Percentiles rank a stretch among this genome's conserved stretches.
Evolutionary conservation across 2,888 invertebrate species (phyloP).

Genomic region (Lingula anatina): DNA sequence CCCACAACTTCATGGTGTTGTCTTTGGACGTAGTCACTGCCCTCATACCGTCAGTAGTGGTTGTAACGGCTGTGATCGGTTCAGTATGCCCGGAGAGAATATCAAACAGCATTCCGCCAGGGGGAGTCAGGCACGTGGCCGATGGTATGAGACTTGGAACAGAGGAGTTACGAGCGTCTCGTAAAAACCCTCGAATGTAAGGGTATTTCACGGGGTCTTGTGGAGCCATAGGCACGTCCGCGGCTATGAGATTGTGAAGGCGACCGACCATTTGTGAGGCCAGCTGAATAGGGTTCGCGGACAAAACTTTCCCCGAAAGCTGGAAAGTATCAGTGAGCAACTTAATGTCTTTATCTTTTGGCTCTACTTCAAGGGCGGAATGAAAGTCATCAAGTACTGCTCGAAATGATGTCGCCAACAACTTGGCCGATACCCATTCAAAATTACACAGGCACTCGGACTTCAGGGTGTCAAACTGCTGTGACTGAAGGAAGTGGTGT

Average conservation of each 20-base stretch:
- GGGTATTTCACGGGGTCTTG: slow-evolving; percentile 43
- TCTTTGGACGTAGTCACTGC: slow-evolving; percentile 42
- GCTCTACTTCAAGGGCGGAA: slow-evolving; percentile 48
- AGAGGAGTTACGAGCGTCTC: slow-evolving; percentile 29
- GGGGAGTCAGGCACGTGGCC: slow-evolving; percentile 39
- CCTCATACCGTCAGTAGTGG: slow-evolving; percentile 36
- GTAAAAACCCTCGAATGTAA: slow-evolving; percentile 27
- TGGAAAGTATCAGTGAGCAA: slow-evolving; percentile 68
- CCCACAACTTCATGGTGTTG: slow-evolving; percentile 46
- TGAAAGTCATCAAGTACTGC: slow-evolving; percentile 74
- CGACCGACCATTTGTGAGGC: slow-evolving; percentile 64
- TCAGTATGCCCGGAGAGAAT: slow-evolving; percentile 41
- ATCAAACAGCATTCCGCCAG: slow-evolving; percentile 43
- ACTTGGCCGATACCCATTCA: slow-evolving; percentile 74
- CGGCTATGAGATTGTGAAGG: slow-evolving; percentile 43
- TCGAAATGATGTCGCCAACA: slow-evolving; percentile 71
- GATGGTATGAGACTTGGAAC: slow-evolving; percentile 40
- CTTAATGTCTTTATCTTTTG: slow-evolving; percentile 42
- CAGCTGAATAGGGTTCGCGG: slow-evolving; percentile 78
- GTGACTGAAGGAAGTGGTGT: slow-evolving; percentile 65
- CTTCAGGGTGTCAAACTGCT: slow-evolving; percentile 56
- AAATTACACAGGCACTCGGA: slow-evolving; percentile 69
- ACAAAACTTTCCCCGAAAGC: slow-evolving; percentile 67
- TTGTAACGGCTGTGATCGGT: slow-evolving; percentile 38
- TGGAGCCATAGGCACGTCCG: slow-evolving; percentile 35